Percentiles rank a stretch among this genome's conserved stretches.
Conservation (phyloP, 1,140 invertebrate genomes). For the Caenorhabditis tropicalis region DNA sequence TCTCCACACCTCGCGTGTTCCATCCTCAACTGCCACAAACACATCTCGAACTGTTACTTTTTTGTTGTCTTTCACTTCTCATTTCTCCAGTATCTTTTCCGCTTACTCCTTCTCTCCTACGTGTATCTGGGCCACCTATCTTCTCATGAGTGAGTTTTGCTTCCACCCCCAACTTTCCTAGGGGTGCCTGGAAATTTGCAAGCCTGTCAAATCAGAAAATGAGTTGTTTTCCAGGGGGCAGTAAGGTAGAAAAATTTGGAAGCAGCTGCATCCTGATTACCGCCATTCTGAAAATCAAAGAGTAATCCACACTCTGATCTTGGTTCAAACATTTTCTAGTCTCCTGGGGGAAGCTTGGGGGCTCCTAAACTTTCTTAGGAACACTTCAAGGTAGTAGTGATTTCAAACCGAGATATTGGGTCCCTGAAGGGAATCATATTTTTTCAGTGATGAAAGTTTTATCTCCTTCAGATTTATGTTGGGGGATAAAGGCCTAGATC, state of each 20-base stretch:
- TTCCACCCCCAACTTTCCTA: not conserved
- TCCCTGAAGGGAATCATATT: not conserved
- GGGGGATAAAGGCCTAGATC: no score
- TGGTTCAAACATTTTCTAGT: not conserved
- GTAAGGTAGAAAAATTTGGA: not conserved
- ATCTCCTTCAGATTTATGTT: not conserved
- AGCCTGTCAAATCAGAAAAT: no score
- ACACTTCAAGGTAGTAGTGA: constrained; percentile 14
- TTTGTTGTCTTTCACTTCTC: constrained; percentile 2
- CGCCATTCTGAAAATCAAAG: constrained; percentile 3
- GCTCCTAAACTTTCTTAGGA: not conserved
- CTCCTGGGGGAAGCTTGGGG: no score
- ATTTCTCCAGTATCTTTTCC: not conserved
- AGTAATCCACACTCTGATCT: not conserved
- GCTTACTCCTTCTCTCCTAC: not conserved
- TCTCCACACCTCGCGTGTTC: not conserved
- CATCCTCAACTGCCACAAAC: not conserved
- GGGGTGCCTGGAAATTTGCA: not conserved
- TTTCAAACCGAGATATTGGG: not conserved
- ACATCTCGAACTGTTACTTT: constrained; percentile 28
- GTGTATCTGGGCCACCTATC: not conserved
- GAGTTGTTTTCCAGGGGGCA: not conserved
- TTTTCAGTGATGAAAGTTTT: constrained; percentile 3
- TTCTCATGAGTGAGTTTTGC: not conserved
- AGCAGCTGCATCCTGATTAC: constrained; percentile 17